These are phyloP conservation scores for Parnassius mnemosyne DNA, from an alignment of 2,888 invertebrate species.

Conservation along the genomic window DNA sequence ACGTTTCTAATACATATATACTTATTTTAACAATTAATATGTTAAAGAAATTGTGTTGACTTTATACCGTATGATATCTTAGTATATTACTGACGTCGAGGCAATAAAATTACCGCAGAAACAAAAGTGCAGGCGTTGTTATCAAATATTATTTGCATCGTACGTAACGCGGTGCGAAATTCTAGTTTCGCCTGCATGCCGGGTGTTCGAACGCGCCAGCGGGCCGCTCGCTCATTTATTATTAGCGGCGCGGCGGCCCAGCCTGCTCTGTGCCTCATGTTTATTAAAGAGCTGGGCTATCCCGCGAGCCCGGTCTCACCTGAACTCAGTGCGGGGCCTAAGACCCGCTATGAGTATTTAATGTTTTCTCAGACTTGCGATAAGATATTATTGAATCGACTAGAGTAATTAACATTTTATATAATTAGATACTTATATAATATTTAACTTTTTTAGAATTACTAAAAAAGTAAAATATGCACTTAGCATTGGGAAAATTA, in stretches of 20 bases:
- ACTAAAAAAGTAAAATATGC: too few species aligned
- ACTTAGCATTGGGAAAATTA: too few species aligned
- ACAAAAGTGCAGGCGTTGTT: background rate
- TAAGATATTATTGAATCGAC: too few species aligned
- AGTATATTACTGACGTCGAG: background rate
- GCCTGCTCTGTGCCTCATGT: slow-evolving; percentile 50
- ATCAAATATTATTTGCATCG: slow-evolving; percentile 5
- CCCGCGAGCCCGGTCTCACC: slow-evolving; percentile 47
- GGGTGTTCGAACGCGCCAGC: slow-evolving; percentile 7
- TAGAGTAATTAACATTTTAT: too few species aligned
- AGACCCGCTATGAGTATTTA: slow-evolving; percentile 21
- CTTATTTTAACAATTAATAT: too few species aligned
- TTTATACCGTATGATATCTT: too few species aligned
- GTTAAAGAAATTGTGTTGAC: too few species aligned
- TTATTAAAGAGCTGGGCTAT: slow-evolving; percentile 54
- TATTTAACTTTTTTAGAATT: too few species aligned
- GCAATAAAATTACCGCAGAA: background rate
- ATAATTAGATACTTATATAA: too few species aligned
- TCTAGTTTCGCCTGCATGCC: background rate
- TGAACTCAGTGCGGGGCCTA: slow-evolving; percentile 38
- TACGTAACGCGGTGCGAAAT: background rate
- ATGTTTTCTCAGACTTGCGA: slow-evolving; percentile 20
- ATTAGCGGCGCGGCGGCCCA: slow-evolving; percentile 44
- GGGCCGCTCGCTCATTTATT: slow-evolving; percentile 53
- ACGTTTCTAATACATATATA: too few species aligned